These are phyloP conservation scores for Eubasilissa regina DNA, from an alignment of 1,140 invertebrate genomes.

Conservation along the genomic window DNA sequence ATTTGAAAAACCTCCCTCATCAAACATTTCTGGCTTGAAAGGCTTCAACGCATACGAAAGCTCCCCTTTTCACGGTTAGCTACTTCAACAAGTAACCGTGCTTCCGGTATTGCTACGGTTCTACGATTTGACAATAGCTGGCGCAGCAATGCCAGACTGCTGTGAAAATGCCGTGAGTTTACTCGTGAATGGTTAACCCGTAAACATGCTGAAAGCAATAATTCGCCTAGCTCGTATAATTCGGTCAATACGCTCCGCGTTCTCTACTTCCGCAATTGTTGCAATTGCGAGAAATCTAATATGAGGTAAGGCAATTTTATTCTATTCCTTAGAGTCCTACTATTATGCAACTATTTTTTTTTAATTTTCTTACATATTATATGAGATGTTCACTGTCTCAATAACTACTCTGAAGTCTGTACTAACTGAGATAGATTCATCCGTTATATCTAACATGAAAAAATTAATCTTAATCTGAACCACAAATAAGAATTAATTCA, in stretches of 20 bases:
- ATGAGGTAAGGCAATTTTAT: too few species aligned
- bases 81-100: constrained; percentile 16
- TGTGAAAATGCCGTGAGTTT: neutral
- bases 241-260: constrained; percentile 19
- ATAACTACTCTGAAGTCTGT: too few species aligned
- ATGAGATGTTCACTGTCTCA: too few species aligned
- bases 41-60: neutral
- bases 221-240: constrained; percentile 18
- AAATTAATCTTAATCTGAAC: too few species aligned
- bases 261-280: neutral
- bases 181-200: constrained; percentile 24
- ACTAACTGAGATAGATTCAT: too few species aligned
- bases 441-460: too few species aligned
- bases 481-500: too few species aligned
- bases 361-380: too few species aligned
- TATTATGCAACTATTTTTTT: too few species aligned
- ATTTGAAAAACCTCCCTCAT: neutral
- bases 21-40: neutral
- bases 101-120: neutral
- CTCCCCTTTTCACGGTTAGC: constrained; percentile 12
- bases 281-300: neutral
- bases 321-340: too few species aligned
- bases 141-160: neutral
- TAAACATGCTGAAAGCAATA: constrained; percentile 29
- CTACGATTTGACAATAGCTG: neutral